A percentile compares a stretch with the other conserved stretches of the same genome.
phyloP scores from a whole-genome alignment of 30 jellyfish, hydroid and myxozoan genomes.

The Catostylus mosaicus region DNA sequence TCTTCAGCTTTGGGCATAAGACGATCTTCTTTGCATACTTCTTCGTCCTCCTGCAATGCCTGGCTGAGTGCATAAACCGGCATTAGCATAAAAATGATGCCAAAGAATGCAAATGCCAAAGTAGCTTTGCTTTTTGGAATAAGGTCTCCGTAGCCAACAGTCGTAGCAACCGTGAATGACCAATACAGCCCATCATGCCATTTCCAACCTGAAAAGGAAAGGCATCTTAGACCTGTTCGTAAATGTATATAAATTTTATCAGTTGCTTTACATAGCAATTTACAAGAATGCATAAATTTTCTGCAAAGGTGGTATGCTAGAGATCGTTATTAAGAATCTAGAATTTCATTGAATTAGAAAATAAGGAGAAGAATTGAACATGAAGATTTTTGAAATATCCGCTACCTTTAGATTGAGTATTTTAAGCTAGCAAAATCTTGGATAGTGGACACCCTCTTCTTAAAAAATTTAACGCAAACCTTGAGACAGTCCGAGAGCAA shows the following conservation, averaged over 20 bases:
- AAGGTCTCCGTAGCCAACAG: constrained; percentile 49
- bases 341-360: no score
- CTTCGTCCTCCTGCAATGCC: constrained; percentile 24
- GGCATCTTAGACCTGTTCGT: background rate
- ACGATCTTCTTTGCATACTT: constrained; percentile 28
- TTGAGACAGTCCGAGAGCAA: constrained; percentile 19
- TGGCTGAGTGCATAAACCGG: constrained; percentile 32
- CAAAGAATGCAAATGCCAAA: constrained; percentile 28
- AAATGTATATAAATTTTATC: background rate
- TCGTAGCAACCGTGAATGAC: constrained; percentile 24
- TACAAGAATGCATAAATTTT: background rate
- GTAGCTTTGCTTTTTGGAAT: constrained; percentile 28
- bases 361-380: no score
- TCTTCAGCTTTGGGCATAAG: constrained; percentile 40
- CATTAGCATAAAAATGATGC: constrained; percentile 21
- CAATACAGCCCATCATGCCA: constrained; percentile 48
- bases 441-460: no score
- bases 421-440: no score
- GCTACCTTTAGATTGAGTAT: no score
- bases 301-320: no score
- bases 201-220: constrained; percentile 25
- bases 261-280: background rate
- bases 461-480: constrained; percentile 1
- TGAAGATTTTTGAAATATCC: no score
- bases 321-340: no score